These are phyloP conservation scores for Oryzias sinensis DNA, from an alignment of 2,797 vertebrate species.

Conservation along the genomic window DNA sequence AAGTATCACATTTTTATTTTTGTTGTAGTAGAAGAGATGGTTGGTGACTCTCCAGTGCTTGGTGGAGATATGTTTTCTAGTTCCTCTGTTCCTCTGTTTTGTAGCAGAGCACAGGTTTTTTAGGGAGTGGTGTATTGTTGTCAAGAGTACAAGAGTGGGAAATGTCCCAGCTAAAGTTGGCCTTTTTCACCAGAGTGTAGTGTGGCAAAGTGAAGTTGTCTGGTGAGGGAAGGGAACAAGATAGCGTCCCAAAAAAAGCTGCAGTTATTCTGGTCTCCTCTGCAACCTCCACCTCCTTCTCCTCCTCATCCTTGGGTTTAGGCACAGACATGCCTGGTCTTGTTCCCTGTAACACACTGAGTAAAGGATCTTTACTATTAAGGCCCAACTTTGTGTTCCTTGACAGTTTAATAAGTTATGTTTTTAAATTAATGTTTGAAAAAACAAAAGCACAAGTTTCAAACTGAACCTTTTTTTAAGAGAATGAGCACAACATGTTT, in stretches of 20 bases:
- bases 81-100: slow-evolving; percentile 5
- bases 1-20: neutral
- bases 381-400: neutral
- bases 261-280: slow-evolving; percentile 53
- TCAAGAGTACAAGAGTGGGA: slow-evolving; percentile 9
- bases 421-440: neutral
- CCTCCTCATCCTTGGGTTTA: slow-evolving; percentile 17
- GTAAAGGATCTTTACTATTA: slow-evolving; percentile 26
- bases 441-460: too few relatives aligned
- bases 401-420: neutral
- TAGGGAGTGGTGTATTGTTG: slow-evolving; percentile 1
- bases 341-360: slow-evolving; percentile 26
- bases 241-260: slow-evolving; percentile 36
- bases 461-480: too few relatives aligned
- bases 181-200: slow-evolving; percentile 43
- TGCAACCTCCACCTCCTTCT: slow-evolving; percentile 12
- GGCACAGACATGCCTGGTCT: slow-evolving; percentile 48
- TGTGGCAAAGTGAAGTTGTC: slow-evolving; percentile 25
- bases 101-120: slow-evolving; percentile 1
- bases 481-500: too few relatives aligned
- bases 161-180: slow-evolving; percentile 15
- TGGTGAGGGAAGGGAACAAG: slow-evolving; percentile 29
- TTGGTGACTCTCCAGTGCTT: neutral
- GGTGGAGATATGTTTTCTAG: slow-evolving; percentile 5
- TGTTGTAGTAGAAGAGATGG: neutral